phyloP scores from a whole-genome alignment of 2,797 vertebrate species.

The Meriones psammophilus region DNA sequence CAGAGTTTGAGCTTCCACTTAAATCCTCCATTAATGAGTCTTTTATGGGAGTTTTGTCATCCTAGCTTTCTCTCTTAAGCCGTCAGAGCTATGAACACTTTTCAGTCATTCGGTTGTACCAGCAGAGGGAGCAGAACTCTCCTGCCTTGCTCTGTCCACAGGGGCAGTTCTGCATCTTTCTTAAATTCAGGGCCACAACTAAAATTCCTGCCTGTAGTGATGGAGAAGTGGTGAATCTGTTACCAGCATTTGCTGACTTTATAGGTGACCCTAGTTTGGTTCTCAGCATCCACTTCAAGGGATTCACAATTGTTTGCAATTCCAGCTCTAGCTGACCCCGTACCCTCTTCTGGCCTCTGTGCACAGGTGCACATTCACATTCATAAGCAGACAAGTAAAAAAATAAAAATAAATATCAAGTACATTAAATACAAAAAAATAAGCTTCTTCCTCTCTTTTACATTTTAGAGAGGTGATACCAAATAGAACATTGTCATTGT shows the following conservation, averaged over 20 bases:
- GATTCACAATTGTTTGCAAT: not conserved
- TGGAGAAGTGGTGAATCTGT: not conserved
- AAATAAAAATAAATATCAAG: not conserved
- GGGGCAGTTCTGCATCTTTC: not conserved
- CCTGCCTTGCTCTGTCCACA: not conserved
- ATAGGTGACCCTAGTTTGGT: not conserved
- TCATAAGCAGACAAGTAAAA: not conserved
- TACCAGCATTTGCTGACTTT: not conserved
- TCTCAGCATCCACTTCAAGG: not conserved
- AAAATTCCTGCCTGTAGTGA: not conserved
- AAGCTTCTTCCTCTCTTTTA: not conserved
- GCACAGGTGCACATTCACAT: not conserved
- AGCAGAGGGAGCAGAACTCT: not conserved
- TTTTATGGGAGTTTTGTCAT: not conserved
- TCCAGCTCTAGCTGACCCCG: not conserved
- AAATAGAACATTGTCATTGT: not conserved
- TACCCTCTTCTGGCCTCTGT: not conserved
- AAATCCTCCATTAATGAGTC: not conserved
- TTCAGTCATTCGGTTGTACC: not conserved
- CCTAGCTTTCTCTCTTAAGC: not conserved
- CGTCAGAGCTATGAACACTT: not conserved
- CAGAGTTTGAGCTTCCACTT: not conserved
- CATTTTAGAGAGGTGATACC: not conserved
- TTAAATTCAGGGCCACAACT: not conserved
- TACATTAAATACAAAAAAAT: not conserved